Evolutionary conservation across 2,888 invertebrate species (phyloP).

Genomic region (Epirrhoe tristata): DNA sequence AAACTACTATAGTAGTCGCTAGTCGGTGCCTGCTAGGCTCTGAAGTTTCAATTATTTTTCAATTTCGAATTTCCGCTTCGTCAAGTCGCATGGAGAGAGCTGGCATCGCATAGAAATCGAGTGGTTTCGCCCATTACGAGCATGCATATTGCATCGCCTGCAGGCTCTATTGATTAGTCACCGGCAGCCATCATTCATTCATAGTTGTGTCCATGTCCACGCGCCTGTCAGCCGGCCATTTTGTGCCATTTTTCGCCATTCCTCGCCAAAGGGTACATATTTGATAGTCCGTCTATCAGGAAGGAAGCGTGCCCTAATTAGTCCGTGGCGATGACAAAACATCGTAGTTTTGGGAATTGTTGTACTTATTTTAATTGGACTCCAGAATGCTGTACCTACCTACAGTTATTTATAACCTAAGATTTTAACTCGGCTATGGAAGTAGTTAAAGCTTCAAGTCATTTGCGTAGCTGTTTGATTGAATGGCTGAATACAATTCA

Average conservation of each 20-base stretch:
- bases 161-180: conserved; percentile 59
- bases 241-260: conserved; percentile 57
- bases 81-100: conserved; percentile 6
- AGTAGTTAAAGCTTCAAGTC: no score
- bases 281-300: conserved; percentile 68
- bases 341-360: conserved; percentile 49
- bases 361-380: conserved; percentile 53
- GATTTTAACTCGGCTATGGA: no score
- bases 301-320: conserved; percentile 75
- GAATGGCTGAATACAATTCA: no score
- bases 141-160: conserved; percentile 62
- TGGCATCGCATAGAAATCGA: conserved; percentile 42
- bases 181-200: conserved; percentile 74
- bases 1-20: no score
- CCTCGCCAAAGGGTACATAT: conserved; percentile 69
- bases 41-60: neutral
- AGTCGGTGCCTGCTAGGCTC: neutral
- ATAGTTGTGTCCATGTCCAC: conserved; percentile 63
- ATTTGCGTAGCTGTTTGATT: no score
- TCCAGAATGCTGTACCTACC: conserved; percentile 26
- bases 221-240: conserved; percentile 60
- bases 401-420: no score
- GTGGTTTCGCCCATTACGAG: conserved; percentile 61
- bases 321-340: conserved; percentile 62
- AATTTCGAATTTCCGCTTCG: neutral